A percentile compares a stretch with the other conserved stretches of the same genome.
These are phyloP conservation scores for Elmis aenea DNA, from an alignment of 2,888 invertebrate species.

Conservation along the genomic window DNA sequence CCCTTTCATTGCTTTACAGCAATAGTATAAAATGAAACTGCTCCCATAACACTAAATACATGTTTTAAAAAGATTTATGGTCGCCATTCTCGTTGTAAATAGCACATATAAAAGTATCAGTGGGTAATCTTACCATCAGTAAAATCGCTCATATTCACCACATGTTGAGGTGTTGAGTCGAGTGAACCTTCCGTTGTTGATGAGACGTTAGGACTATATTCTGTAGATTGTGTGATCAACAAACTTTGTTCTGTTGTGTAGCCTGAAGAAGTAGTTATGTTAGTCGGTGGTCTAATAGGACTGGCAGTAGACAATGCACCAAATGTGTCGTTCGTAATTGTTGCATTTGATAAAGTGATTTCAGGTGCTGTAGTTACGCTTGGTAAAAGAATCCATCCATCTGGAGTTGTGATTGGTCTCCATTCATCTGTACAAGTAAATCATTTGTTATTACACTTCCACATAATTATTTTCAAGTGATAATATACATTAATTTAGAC, in stretches of 20 bases:
- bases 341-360: not conserved
- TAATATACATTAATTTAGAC: too few species aligned
- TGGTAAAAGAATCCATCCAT: slow-evolving; percentile 60
- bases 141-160: slow-evolving; percentile 44
- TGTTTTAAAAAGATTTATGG: too few species aligned
- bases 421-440: slow-evolving; percentile 50
- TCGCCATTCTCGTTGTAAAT: too few species aligned
- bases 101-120: too few species aligned
- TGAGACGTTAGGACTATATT: not conserved
- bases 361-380: slow-evolving; percentile 30
- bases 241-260: not conserved
- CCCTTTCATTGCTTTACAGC: too few species aligned
- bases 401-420: slow-evolving; percentile 61
- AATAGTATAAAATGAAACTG: too few species aligned
- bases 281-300: too few species aligned
- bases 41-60: too few species aligned
- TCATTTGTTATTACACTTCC: too few species aligned
- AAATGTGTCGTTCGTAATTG: not conserved
- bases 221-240: not conserved
- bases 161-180: not conserved
- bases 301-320: not conserved
- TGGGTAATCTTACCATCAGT: too few species aligned
- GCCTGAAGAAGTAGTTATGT: not conserved
- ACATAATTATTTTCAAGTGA: too few species aligned
- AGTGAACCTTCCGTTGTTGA: slow-evolving; percentile 2